Conservation (phyloP, 2,888 invertebrate genomes). For the Monoplex corrugatus region DNA sequence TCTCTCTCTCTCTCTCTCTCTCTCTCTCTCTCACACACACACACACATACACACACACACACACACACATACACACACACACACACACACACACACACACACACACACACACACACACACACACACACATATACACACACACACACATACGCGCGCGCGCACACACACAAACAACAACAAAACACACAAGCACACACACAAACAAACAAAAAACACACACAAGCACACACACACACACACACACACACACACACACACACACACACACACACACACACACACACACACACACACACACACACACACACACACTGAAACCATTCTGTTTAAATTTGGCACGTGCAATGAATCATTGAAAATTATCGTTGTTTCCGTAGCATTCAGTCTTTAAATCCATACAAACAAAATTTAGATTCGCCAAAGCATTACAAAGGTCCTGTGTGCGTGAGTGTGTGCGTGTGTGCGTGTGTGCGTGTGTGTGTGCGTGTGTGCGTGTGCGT, state of each 20-base stretch:
- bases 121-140: background rate
- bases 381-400: no score
- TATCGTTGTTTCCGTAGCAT: no score
- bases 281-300: background rate
- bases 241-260: constrained; percentile 1
- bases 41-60: background rate
- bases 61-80: background rate
- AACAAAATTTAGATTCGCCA: no score
- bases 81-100: background rate
- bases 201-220: background rate
- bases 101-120: background rate
- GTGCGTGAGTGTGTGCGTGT: no score
- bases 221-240: no score
- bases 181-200: background rate
- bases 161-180: background rate
- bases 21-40: background rate
- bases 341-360: no score
- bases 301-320: no score
- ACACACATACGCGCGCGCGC: background rate
- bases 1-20: no score
- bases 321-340: no score
- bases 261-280: constrained; percentile 1
- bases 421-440: no score
- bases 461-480: background rate
- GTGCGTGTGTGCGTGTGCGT: background rate